Conservation (phyloP, 2,113 vertebrate genomes). For the Todiramphus saurophagus region DNA sequence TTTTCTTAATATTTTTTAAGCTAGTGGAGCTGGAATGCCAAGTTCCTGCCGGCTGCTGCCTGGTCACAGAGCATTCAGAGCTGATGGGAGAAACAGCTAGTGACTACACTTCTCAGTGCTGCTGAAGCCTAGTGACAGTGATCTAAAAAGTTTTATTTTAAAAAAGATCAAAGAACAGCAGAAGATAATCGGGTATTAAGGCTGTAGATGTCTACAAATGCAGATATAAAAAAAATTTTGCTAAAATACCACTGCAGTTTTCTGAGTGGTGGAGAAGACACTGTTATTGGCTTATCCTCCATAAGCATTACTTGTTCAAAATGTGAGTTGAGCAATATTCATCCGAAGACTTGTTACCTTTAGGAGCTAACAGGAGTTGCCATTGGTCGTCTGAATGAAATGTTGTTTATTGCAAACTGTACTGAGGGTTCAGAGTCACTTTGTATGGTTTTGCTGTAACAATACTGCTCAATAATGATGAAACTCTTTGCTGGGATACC, state of each 20-base stretch:
- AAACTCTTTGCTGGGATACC: not conserved
- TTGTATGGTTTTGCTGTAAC: not conserved
- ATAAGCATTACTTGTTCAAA: not conserved
- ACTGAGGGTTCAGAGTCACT: not conserved
- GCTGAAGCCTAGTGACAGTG: not conserved
- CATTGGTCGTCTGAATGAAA: not conserved
- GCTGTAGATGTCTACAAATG: not conserved
- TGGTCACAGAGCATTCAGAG: not conserved
- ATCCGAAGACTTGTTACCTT: not conserved
- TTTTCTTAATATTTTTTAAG: not conserved
- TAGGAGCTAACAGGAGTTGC: not conserved
- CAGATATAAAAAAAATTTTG: not conserved
- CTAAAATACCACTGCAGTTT: not conserved
- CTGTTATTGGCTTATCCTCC: not conserved
- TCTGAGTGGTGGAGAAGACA: not conserved
- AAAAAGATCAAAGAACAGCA: not conserved
- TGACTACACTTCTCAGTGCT: not conserved
- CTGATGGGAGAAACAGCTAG: not conserved
- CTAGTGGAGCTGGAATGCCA: not conserved
- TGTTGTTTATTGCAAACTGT: not conserved
- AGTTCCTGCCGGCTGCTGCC: not conserved
- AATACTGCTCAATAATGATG: not conserved
- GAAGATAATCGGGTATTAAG: not conserved
- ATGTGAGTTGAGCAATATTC: not conserved
- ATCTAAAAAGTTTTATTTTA: not conserved